phyloP scores from a whole-genome alignment of 2,797 vertebrate species.

The Notoglanidium macrostoma region DNA sequence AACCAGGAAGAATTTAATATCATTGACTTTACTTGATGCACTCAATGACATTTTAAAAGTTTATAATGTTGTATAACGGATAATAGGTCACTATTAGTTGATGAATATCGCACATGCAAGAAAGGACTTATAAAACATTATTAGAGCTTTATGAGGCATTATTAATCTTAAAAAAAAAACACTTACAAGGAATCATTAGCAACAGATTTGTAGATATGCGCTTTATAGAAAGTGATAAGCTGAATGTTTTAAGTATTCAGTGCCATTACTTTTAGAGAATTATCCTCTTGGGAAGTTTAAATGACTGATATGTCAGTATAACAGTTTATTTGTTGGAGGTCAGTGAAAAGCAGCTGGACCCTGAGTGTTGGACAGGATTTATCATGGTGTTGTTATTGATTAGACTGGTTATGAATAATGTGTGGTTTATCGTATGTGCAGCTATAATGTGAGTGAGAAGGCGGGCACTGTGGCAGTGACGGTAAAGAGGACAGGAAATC shows the following conservation, averaged over 20 bases:
- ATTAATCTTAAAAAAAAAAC: neutral
- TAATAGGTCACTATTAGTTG: neutral
- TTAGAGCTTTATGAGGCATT: neutral
- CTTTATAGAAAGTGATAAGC: neutral
- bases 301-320: neutral
- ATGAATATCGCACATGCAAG: neutral
- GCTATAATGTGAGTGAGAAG: slow-evolving; percentile 90
- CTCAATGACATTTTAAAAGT: neutral
- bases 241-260: neutral
- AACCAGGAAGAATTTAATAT: neutral
- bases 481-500: slow-evolving; percentile 87
- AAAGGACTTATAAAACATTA: neutral
- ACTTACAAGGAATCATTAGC: neutral
- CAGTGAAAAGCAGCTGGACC: neutral
- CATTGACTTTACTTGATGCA: neutral
- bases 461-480: slow-evolving; percentile 83
- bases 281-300: neutral
- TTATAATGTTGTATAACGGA: neutral
- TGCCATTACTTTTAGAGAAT: neutral
- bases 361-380: neutral
- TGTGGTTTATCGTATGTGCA: slow-evolving; percentile 62
- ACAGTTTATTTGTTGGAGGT: neutral
- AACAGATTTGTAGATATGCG: neutral
- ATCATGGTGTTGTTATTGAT: neutral
- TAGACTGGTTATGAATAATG: neutral